Percentiles rank a stretch among this genome's conserved stretches.
These are phyloP conservation scores for Homalodisca vitripennis DNA, from an alignment of 1,140 invertebrate genomes.

Conservation along the genomic window DNA sequence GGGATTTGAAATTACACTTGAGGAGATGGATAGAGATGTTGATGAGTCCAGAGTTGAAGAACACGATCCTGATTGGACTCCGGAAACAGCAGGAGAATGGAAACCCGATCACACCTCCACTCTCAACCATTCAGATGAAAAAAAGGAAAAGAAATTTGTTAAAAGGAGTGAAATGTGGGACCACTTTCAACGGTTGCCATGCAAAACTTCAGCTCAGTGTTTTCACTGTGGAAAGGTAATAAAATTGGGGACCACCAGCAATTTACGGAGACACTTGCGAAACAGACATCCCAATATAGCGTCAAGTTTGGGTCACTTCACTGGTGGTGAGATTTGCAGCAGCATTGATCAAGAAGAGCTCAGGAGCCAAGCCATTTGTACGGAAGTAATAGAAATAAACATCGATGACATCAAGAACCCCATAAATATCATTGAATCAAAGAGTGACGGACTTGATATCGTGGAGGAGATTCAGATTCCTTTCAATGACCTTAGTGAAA, in stretches of 20 bases:
- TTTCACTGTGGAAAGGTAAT: neutral
- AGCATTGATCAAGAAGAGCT: neutral
- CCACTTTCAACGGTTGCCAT: neutral
- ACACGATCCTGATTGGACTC: neutral
- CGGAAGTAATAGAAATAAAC: conserved; percentile 8
- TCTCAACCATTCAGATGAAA: neutral
- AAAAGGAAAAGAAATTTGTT: conserved; percentile 5
- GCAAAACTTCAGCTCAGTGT: neutral
- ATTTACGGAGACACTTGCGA: conserved; percentile 5
- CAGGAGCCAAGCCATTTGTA: neutral
- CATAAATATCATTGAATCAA: neutral
- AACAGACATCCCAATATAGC: neutral
- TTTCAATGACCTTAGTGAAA: no score
- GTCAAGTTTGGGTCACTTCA: no score
- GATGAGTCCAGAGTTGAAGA: neutral
- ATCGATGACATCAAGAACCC: neutral
- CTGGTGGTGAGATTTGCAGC: no score
- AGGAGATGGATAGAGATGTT: conserved; percentile 12
- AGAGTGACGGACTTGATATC: neutral
- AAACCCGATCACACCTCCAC: neutral
- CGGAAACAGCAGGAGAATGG: neutral
- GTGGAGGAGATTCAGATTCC: no score
- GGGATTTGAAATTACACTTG: no score
- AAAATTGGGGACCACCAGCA: neutral
- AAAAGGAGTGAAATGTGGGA: neutral